These are phyloP conservation scores for Microplitis mediator DNA, from an alignment of 1,140 invertebrate species.

Conservation along the genomic window DNA sequence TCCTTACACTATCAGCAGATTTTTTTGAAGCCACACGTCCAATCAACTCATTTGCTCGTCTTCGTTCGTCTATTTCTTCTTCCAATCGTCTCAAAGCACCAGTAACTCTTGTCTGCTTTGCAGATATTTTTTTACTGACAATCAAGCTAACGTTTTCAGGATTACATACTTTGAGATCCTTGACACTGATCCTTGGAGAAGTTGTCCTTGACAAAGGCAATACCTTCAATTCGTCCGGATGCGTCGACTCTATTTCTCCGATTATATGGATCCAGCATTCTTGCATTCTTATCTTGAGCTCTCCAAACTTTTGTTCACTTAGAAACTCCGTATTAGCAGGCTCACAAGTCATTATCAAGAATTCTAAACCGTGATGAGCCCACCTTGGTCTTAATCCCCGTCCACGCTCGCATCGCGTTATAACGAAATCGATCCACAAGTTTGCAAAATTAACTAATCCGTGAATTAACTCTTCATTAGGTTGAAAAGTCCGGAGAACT, in stretches of 20 bases:
- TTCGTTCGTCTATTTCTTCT: constrained; percentile 66
- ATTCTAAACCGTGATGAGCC: constrained; percentile 86
- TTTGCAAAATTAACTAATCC: constrained; percentile 77
- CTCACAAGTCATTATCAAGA: constrained; percentile 81
- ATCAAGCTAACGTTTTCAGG: constrained; percentile 19
- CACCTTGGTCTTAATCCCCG: constrained; percentile 82
- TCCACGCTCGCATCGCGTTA: constrained; percentile 80
- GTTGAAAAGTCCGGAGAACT: constrained; percentile 69
- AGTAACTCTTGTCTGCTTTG: constrained; percentile 39
- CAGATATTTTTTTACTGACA: constrained; percentile 28
- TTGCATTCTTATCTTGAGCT: constrained; percentile 74
- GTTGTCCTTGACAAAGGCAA: constrained; percentile 46
- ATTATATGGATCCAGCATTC: constrained; percentile 82
- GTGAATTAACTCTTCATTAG: constrained; percentile 57
- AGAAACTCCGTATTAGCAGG: constrained; percentile 78
- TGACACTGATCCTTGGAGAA: constrained; percentile 46
- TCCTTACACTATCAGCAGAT: constrained; percentile 65
- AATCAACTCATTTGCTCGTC: constrained; percentile 71
- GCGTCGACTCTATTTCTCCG: constrained; percentile 63
- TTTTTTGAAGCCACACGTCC: constrained; percentile 69
- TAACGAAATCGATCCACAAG: constrained; percentile 88
- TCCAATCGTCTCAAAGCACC: constrained; percentile 71
- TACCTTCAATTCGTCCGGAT: constrained; percentile 36
- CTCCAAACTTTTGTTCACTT: constrained; percentile 78
- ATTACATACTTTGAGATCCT: constrained; percentile 14